These are phyloP conservation scores for Stenurella melanura DNA, from an alignment of 2,888 invertebrate species.

Conservation along the genomic window DNA sequence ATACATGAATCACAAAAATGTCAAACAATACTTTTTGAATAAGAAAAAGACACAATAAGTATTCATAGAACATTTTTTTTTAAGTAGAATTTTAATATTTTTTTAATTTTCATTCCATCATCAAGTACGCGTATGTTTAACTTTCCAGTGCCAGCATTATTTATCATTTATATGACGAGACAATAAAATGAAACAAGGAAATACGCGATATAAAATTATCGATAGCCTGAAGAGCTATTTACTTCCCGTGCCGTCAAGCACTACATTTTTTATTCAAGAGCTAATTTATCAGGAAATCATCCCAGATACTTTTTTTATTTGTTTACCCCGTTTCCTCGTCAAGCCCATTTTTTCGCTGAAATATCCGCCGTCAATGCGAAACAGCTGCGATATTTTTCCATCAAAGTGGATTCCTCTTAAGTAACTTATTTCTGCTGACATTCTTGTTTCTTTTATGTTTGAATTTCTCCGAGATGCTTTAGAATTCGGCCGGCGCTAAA, in stretches of 20 bases:
- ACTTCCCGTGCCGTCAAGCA: not conserved
- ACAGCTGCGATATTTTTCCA: slow-evolving; percentile 53
- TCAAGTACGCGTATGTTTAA: too few relatives aligned
- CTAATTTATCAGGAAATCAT: slow-evolving; percentile 4
- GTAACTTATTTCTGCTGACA: slow-evolving; percentile 62
- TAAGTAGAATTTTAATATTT: too few relatives aligned
- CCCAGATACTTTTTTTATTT: slow-evolving; percentile 27
- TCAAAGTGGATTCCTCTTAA: slow-evolving; percentile 55
- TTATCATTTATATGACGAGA: not conserved
- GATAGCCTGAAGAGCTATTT: not conserved
- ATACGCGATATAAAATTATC: not conserved
- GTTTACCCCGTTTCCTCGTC: slow-evolving; percentile 37
- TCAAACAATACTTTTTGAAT: too few relatives aligned
- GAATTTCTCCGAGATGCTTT: slow-evolving; percentile 57
- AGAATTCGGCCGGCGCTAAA: slow-evolving; percentile 51
- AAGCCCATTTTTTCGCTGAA: slow-evolving; percentile 37
- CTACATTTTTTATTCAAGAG: slow-evolving; percentile 1
- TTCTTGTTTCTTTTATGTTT: slow-evolving; percentile 58
- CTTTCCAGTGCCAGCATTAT: too few relatives aligned
- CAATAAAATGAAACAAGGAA: not conserved
- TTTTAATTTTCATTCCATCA: too few relatives aligned
- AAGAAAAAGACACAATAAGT: too few relatives aligned
- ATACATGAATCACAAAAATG: too few relatives aligned
- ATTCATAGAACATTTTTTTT: too few relatives aligned
- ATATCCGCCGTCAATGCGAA: slow-evolving; percentile 46